Percentiles rank a stretch among this genome's conserved stretches.
phyloP scores from a whole-genome alignment of 2,888 invertebrate genomes.

The Dolomedes plantarius region DNA sequence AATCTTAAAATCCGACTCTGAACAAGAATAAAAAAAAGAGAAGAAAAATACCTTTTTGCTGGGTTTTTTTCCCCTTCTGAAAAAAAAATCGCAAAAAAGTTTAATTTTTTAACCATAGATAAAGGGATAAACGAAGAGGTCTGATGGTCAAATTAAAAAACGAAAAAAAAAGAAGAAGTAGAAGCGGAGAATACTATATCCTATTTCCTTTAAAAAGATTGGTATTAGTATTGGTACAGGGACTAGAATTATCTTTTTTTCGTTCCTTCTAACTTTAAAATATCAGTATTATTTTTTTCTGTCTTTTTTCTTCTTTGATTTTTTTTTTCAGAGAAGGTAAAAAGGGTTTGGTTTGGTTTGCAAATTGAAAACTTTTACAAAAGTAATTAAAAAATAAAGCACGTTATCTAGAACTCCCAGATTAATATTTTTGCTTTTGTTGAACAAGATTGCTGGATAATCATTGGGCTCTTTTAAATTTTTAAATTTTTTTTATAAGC shows the following conservation, averaged over 20 bases:
- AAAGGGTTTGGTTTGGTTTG: conserved; percentile 39
- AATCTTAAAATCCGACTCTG: conserved; percentile 60
- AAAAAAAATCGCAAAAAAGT: conserved; percentile 36
- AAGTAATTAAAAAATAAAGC: conserved; percentile 62
- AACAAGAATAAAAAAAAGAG: conserved; percentile 28
- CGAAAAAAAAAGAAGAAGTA: conserved; percentile 20
- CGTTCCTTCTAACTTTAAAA: conserved; percentile 11
- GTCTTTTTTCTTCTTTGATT: conserved; percentile 1
- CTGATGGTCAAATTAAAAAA: conserved; percentile 57
- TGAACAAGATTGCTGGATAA: background rate
- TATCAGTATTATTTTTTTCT: background rate
- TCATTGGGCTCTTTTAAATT: too few relatives aligned
- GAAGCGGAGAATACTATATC: conserved; percentile 54
- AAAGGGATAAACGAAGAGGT: conserved; percentile 56
- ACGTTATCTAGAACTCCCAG: background rate
- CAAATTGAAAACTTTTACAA: conserved; percentile 58
- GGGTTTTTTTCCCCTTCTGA: background rate
- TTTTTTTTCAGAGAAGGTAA: conserved; percentile 1
- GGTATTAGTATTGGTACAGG: conserved; percentile 65
- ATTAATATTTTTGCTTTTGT: conserved; percentile 11
- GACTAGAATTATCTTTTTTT: conserved; percentile 63
- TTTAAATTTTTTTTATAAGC: too few relatives aligned
- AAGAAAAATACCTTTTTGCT: background rate
- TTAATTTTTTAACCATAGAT: conserved; percentile 58
- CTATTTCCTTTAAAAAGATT: conserved; percentile 70